Percentiles rank a stretch among this genome's conserved stretches.
Evolutionary conservation across 2,113 vertebrate genomes (phyloP).

Genomic region (Protobothrops flavoviridis): DNA sequence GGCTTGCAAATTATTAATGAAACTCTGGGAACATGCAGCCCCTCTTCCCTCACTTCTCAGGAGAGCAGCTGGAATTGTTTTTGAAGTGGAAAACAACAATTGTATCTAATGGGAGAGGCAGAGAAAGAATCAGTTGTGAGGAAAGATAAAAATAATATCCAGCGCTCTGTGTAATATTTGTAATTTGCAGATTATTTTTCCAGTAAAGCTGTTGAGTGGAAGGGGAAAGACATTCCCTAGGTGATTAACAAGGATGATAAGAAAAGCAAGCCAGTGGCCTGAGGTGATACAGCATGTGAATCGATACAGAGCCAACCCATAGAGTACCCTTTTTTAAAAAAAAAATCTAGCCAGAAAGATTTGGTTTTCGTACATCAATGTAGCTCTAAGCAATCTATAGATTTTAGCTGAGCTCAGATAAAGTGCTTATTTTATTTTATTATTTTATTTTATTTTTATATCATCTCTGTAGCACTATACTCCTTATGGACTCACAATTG

Average conservation of each 20-base stretch:
- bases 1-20: background rate
- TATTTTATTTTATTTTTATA: background rate
- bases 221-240: background rate
- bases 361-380: background rate
- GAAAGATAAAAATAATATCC: background rate
- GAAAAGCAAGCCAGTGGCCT: background rate
- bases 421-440: background rate
- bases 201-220: background rate
- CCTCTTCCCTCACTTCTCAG: background rate
- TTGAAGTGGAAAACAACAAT: background rate
- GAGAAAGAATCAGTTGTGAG: background rate
- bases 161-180: background rate
- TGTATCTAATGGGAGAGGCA: background rate
- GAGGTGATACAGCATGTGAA: background rate
- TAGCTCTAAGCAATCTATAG: background rate
- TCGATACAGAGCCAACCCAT: background rate
- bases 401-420: background rate
- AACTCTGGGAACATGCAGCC: background rate
- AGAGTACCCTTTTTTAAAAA: background rate
- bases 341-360: background rate
- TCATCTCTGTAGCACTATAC: background rate
- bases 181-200: slow-evolving; percentile 14
- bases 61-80: background rate
- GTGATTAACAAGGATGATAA: slow-evolving; percentile 22
- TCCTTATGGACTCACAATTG: background rate